Percentiles rank a stretch among this genome's conserved stretches.
Evolutionary conservation across 1,140 invertebrate genomes (phyloP).

Genomic region (Venustaconcha ellipsiformis): DNA sequence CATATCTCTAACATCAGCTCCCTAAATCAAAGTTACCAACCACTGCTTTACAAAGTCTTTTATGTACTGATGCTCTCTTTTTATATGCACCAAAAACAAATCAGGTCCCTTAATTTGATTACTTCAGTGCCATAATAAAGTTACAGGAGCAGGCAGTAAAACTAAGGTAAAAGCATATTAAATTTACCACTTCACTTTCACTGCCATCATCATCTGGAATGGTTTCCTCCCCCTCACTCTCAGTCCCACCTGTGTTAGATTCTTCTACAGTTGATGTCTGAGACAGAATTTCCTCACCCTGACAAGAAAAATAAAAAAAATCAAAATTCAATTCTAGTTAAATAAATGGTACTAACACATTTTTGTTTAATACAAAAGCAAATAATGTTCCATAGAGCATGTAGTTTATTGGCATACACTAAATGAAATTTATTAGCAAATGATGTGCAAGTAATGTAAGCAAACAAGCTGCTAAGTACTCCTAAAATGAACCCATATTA

Average conservation of each 20-base stretch:
- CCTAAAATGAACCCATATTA: neutral
- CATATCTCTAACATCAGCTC: no score
- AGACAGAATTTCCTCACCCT: constrained; percentile 64
- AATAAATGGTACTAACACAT: neutral
- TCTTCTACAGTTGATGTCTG: constrained; percentile 37
- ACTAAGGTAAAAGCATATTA: neutral
- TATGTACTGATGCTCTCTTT: no score
- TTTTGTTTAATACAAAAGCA: constrained; percentile 1
- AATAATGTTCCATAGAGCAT: neutral
- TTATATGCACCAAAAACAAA: no score
- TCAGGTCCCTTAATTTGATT: no score
- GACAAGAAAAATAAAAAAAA: constrained; percentile 27
- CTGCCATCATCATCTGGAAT: constrained; percentile 45
- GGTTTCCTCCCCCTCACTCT: constrained; percentile 37
- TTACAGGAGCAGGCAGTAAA: no score
- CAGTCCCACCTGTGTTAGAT: constrained; percentile 12
- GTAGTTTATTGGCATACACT: neutral
- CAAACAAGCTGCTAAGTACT: neutral
- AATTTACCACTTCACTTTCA: constrained; percentile 60
- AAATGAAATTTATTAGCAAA: neutral
- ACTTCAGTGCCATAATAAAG: no score
- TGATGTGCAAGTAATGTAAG: neutral
- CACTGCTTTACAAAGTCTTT: no score
- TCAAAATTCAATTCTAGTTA: neutral
- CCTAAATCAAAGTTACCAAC: no score